Conservation (phyloP, 2,797 vertebrate genomes). For the Mionectes olivaceus region DNA sequence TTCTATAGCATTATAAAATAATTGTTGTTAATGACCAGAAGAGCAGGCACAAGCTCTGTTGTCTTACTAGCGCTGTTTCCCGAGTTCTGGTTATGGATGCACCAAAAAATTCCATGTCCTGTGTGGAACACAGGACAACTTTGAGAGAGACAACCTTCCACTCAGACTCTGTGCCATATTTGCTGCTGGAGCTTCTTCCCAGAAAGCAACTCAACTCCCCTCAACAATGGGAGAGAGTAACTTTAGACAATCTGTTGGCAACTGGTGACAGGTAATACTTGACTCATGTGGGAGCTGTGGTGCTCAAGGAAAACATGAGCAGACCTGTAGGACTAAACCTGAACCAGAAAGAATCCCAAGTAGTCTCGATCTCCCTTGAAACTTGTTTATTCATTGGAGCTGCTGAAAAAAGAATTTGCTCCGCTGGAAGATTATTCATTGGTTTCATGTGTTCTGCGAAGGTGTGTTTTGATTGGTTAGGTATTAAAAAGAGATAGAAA, state of each 20-base stretch:
- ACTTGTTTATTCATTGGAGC: background rate
- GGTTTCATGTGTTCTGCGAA: background rate
- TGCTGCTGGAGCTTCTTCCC: background rate
- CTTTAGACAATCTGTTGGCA: background rate
- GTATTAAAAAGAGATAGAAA: background rate
- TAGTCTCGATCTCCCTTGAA: background rate
- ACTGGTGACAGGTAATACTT: background rate
- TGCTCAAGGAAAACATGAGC: background rate
- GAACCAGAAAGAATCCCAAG: background rate
- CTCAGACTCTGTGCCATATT: background rate
- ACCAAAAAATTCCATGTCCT: background rate
- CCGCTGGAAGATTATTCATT: fast-evolving
- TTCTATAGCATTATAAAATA: conserved; percentile 8
- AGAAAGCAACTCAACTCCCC: background rate
- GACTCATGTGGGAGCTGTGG: background rate
- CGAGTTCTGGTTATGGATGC: background rate
- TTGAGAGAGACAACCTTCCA: background rate
- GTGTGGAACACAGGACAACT: background rate
- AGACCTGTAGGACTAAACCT: background rate
- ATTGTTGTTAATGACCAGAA: background rate
- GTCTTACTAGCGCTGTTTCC: background rate
- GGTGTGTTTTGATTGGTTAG: background rate
- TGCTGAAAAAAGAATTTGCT: background rate
- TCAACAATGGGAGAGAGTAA: background rate
- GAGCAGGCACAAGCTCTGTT: background rate